phyloP scores from a whole-genome alignment of 2,797 vertebrate species.

The Mormyrus proboscirostris region DNA sequence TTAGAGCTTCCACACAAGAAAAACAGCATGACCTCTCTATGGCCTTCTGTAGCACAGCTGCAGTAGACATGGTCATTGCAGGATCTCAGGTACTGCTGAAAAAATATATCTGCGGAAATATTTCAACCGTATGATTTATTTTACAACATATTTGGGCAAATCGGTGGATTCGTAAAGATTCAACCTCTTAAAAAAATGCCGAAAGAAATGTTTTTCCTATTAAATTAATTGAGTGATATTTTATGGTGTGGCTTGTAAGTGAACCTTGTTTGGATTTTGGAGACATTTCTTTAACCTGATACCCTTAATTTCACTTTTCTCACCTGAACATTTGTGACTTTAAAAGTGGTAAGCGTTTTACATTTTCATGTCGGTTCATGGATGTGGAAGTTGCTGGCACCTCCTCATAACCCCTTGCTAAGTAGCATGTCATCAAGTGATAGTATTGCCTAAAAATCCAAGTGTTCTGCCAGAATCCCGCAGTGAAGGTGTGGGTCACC shows the following conservation, averaged over 20 bases:
- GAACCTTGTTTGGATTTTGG: conserved; percentile 9
- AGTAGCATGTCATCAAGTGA: not conserved
- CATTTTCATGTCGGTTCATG: not conserved
- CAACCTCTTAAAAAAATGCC: not conserved
- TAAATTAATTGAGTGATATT: not conserved
- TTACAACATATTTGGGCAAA: not conserved
- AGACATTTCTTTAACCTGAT: not conserved
- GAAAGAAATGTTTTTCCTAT: conserved; percentile 6
- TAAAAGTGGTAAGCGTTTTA: not conserved
- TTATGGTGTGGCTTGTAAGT: not conserved
- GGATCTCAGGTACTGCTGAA: not conserved
- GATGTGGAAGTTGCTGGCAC: not conserved
- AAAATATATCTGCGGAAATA: not conserved
- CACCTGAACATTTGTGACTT: conserved; percentile 8
- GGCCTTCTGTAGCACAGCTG: not conserved
- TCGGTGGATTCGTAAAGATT: not conserved
- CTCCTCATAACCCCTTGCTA: not conserved
- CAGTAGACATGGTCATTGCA: not conserved
- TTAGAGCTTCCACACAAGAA: conserved; percentile 14
- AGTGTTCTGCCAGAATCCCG: not conserved
- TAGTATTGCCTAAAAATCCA: conserved; percentile 3
- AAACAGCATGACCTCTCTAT: not conserved
- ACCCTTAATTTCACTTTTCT: not conserved
- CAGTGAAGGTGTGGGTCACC: not conserved
- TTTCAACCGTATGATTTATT: not conserved